Evolutionary conservation across 37 sponge, comb jelly and placozoan genomes (phyloP), one percentile per base, ranked within the genome.

Genomic region (Lycopodina hypogea): DNA sequence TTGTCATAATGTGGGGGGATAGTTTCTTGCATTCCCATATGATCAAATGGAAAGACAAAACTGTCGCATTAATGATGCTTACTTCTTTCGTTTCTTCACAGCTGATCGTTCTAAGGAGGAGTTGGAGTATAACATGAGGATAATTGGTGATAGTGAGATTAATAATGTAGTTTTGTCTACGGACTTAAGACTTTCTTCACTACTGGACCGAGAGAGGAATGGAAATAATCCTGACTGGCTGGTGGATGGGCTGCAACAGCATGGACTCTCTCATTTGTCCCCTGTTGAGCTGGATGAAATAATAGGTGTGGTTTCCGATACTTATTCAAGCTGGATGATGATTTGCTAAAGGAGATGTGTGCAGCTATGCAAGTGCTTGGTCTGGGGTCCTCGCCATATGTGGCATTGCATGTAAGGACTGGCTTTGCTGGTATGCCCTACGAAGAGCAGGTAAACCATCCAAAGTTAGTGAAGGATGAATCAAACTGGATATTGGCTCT

Each of bases 221-320:
- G 66, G 40, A 0, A 22, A 23, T 60, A 38, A 28, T 38, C 61
- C 0, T 75, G 83, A 17, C 32, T 82, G 68, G 19, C 48, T 40
- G 19, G 56, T n/a, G n/a, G n/a, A n/a, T n/a, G n/a, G n/a, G n/a
- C n/a, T n/a, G n/a, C n/a, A n/a, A n/a, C n/a, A n/a, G 34, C 2
- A 38, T 0, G 83, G 83, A 17, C 68, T 82, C 12, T 63, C 37
- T 39, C 18, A 63, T 28, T 68, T 75, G 41, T 37, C 74, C 19
- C 66, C 57, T 0, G 18, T 21, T 33, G 83, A 82, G 9, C 22
- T 85, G 0, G 72, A 85, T 45, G 24, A 42, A 18, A 15, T 85
- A 15, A 72, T 78, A 28, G 85, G 78, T 12, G 33, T 85, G 14
- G 62, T 63, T 0, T 85, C 24, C 36, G 72, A 56, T 85, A 77